Percentiles rank a stretch among this genome's conserved stretches.
Evolutionary conservation across 2,888 invertebrate genomes (phyloP).

Genomic region (Pegoplata infirma): DNA sequence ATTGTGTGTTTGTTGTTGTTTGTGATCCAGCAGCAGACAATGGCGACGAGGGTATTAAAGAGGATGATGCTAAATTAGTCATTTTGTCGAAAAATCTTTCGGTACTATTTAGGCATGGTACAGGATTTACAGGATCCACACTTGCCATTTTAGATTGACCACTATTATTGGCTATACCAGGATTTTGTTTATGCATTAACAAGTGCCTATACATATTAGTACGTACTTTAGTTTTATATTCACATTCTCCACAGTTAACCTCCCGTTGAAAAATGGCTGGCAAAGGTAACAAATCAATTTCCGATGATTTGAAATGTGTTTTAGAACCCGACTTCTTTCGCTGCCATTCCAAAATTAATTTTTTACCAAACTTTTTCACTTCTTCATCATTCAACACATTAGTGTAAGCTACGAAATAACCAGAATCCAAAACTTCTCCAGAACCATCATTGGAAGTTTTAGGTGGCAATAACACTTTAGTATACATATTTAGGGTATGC

Average conservation of each 20-base stretch:
- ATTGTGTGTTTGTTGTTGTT: constrained; percentile 50
- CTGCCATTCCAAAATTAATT: constrained; percentile 68
- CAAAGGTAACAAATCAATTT: constrained; percentile 83
- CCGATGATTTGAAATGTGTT: constrained; percentile 80
- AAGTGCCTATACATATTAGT: constrained; percentile 86
- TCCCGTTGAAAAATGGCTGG: constrained; percentile 82
- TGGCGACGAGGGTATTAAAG: constrained; percentile 68
- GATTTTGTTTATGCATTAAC: constrained; percentile 81
- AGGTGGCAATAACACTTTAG: constrained; percentile 42
- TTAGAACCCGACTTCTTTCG: constrained; percentile 67
- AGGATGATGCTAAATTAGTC: constrained; percentile 89
- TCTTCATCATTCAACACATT: constrained; percentile 64
- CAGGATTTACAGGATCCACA: constrained; percentile 88
- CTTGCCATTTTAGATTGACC: constrained; percentile 79
- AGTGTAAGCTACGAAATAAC: constrained; percentile 78
- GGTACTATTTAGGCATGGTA: constrained; percentile 87
- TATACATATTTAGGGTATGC: constrained; percentile 54
- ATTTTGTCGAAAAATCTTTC: constrained; percentile 91
- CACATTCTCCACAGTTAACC: constrained; percentile 83
- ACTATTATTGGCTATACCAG: constrained; percentile 12
- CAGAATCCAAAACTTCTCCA: constrained; percentile 24
- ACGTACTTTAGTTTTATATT: constrained; percentile 84
- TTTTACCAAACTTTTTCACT: constrained; percentile 68
- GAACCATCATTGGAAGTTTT: constrained; percentile 21
- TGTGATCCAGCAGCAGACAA: constrained; percentile 64